These are phyloP conservation scores for Leptinotarsa rubiginosa DNA, from an alignment of 2,888 invertebrate genomes.

Conservation along the genomic window DNA sequence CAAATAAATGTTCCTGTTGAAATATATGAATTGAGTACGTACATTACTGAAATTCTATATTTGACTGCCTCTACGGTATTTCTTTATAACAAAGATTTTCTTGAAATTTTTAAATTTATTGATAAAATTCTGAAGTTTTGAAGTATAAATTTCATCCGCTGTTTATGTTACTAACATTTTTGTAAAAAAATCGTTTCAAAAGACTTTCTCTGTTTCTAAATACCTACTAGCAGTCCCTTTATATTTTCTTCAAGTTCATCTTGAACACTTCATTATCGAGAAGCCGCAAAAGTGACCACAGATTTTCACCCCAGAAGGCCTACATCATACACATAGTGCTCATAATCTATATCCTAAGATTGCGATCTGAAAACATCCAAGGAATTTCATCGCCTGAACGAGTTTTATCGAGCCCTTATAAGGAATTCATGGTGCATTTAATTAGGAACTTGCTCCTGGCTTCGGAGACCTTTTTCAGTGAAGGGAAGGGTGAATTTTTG, in stretches of 20 bases:
- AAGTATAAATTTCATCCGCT: too few relatives aligned
- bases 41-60: too few relatives aligned
- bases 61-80: too few relatives aligned
- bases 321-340: conserved; percentile 15
- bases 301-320: conserved; percentile 12
- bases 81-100: too few relatives aligned
- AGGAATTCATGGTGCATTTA: conserved; percentile 48
- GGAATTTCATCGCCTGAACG: conserved; percentile 41
- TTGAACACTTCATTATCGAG: not conserved
- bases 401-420: conserved; percentile 42
- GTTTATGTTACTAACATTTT: too few relatives aligned
- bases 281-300: conserved; percentile 2
- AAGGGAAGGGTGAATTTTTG: conserved; percentile 13
- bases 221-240: not conserved
- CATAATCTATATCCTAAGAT: conserved; percentile 22
- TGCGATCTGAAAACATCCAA: conserved; percentile 34
- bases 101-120: too few relatives aligned
- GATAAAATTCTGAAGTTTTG: too few relatives aligned
- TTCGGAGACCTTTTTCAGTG: conserved; percentile 27
- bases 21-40: too few relatives aligned
- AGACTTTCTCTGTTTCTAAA: too few relatives aligned
- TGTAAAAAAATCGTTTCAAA: too few relatives aligned
- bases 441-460: conserved; percentile 26
- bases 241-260: not conserved
- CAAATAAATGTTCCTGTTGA: too few relatives aligned